Base-by-base conservation (phyloP, 1,140 invertebrate genomes). In the Rhagoletis pomonella region DNA sequence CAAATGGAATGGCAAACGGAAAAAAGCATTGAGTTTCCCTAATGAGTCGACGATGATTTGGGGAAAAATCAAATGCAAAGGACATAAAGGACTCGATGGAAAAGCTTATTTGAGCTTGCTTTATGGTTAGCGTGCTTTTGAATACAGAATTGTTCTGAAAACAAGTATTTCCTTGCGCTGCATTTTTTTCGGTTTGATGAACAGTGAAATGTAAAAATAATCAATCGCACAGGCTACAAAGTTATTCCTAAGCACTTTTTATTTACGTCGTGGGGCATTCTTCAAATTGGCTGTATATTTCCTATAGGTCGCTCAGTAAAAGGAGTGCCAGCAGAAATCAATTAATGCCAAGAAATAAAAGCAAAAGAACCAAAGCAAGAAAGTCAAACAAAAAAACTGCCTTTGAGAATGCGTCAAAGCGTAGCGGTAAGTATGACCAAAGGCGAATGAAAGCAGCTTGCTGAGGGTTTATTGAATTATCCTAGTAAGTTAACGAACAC, bases 271-370 rank as follows among this genome's bases (percentile, higher is more conserved):
- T 42, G 17, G 67, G 42, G 47, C 19, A 77, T 4, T 55, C 50
- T 29, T 29, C 50, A 55, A 10, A 55, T 55, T 2, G 50, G 5
- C 29, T 29, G 29, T 29, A 29, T 29, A 29, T 29, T 29, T 29
- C 29, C 29, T 29, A 29, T 29, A 0, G 39, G 7, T 9, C 39
- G 4, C 19, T n/a, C 17, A 17, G 7, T n/a, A 19, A 81, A 55
- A 81, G 73, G 73, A 81, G 73, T 81, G 47, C 44, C 73, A 81
- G 73, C 6, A 81, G 44, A 29, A 81, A 81, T 81, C 44, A 81
- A 81, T 81, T 55, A 55, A 50, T 29, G 47, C 5, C 73, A 81
- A 4, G 73, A 50, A 81, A 19, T 12, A 9, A 81, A 81, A 17
- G 4, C 44, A 29, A 55, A 81, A n/a, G 44, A 50, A 81, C 14